A percentile compares a stretch with the other conserved stretches of the same genome.
Conservation (phyloP, 2,113 vertebrate genomes). For the Leiothrix lutea region DNA sequence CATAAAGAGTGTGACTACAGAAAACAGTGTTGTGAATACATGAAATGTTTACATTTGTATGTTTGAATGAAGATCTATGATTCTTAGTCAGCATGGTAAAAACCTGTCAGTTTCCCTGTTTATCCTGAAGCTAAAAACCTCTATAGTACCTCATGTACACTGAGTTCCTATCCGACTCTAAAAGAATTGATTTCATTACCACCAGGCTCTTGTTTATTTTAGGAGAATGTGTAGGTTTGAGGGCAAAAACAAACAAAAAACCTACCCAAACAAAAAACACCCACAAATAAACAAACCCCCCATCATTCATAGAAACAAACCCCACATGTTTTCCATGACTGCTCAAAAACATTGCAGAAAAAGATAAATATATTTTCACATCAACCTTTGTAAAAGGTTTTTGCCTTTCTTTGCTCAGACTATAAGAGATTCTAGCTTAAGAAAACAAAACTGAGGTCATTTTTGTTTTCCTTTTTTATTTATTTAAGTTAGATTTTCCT, state of each 20-base stretch:
- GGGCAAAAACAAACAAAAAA: not conserved
- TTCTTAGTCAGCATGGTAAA: not conserved
- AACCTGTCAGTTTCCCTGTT: not conserved
- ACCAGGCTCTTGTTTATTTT: not conserved
- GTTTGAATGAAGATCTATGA: not conserved
- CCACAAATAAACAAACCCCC: not conserved
- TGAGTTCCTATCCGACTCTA: not conserved
- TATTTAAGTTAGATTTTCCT: not conserved
- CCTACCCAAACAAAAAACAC: not conserved
- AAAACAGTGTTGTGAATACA: not conserved
- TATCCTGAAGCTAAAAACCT: not conserved
- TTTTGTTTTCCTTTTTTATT: not conserved
- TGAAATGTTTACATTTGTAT: rapidly evolving
- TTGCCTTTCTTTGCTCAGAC: not conserved
- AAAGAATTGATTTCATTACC: not conserved
- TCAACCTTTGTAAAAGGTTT: not conserved
- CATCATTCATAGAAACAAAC: not conserved
- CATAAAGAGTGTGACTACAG: not conserved
- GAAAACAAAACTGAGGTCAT: not conserved
- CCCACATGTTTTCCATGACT: not conserved
- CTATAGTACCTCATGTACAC: not conserved
- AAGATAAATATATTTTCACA: not conserved
- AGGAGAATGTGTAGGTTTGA: not conserved
- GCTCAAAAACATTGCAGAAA: not conserved
- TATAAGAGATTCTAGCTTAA: not conserved